Base-by-base conservation (phyloP, 2,113 vertebrate genomes). In the Rhipidura dahli region DNA sequence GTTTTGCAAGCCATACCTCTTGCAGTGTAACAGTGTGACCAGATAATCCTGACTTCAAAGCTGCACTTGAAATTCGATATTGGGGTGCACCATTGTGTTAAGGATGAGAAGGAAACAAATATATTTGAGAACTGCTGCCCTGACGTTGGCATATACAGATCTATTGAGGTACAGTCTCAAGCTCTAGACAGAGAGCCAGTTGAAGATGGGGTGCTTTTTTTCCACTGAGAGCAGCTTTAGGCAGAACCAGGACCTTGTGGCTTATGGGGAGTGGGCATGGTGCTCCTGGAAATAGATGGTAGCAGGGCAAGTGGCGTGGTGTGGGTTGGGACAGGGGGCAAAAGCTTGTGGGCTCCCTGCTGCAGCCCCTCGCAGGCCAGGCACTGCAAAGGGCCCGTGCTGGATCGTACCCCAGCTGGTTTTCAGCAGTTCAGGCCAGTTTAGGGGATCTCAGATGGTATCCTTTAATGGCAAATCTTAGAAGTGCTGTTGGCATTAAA, bases 301-400 rank as follows among this genome's bases (percentile, higher is more conserved):
- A 42, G 30, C 4, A 2, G 37, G 40, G 7, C 42, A 37, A 15
- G 31, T 56, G 39, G 47, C 0, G 0, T 60, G 35, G 37, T 73
- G 18, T 39, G 73, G 54, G 47, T 2, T 17, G 3, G 44, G 30
- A 27, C 8, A 3, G 1, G 5, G 47, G 28, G 26, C 3, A 44
- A 44, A 28, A 39, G 37, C 27, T 63, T 44, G 28, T 1, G 6
- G 42, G n/a, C 44, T 88, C 47, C 53, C 28, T 72, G 57, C 65
- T 20, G 5, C 0, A 0, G 28, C 33, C 31, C 15, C 4, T 4
- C 51, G 10, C 0, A 1, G 17, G 47, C 56, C 0, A 2, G 20
- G 11, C 2, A 1, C 68, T 49, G 68, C 56, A 28, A 20, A 73
- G 39, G 23, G 35, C 50, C 33, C 0, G 0, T n/a, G 54, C 40